These are phyloP conservation scores for Triplophysa rosa DNA, from an alignment of 2,113 vertebrate genomes.

Conservation along the genomic window DNA sequence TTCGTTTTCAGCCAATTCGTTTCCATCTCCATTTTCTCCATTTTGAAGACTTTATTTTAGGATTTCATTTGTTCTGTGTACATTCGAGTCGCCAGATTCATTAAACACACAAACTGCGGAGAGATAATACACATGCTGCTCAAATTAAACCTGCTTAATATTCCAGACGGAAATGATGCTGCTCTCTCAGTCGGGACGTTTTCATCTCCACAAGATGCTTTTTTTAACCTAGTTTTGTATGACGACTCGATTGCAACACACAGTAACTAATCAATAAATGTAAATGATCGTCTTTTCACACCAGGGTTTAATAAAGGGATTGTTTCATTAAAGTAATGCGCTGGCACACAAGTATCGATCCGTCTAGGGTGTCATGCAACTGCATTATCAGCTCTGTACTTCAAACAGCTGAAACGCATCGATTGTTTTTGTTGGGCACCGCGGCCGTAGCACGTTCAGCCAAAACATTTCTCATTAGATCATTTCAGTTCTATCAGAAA, in stretches of 20 bases:
- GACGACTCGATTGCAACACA: constrained; percentile 32
- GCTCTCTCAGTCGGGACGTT: background rate
- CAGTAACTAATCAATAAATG: constrained; percentile 37
- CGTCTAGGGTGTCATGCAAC: constrained; percentile 29
- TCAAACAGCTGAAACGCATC: constrained; percentile 44
- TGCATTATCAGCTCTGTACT: constrained; percentile 39
- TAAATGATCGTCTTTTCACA: constrained; percentile 29
- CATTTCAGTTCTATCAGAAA: constrained; percentile 37
- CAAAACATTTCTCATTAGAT: constrained; percentile 49
- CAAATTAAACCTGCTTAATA: background rate
- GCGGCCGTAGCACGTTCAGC: constrained; percentile 8
- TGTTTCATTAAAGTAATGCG: constrained; percentile 55
- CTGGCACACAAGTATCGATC: constrained; percentile 49
- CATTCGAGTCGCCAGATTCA: background rate
- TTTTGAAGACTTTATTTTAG: constrained; percentile 13
- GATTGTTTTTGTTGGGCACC: constrained; percentile 26
- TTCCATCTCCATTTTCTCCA: constrained; percentile 26
- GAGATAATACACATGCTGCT: background rate
- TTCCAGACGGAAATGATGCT: background rate
- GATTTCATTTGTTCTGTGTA: background rate
- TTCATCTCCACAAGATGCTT: background rate
- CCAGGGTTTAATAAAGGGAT: constrained; percentile 48
- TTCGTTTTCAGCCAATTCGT: constrained; percentile 6
- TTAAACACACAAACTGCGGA: background rate
- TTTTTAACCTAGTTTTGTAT: constrained; percentile 24